These are phyloP conservation scores for Malurus cyaneus DNA, from an alignment of 2,113 vertebrate genomes.

Conservation along the genomic window DNA sequence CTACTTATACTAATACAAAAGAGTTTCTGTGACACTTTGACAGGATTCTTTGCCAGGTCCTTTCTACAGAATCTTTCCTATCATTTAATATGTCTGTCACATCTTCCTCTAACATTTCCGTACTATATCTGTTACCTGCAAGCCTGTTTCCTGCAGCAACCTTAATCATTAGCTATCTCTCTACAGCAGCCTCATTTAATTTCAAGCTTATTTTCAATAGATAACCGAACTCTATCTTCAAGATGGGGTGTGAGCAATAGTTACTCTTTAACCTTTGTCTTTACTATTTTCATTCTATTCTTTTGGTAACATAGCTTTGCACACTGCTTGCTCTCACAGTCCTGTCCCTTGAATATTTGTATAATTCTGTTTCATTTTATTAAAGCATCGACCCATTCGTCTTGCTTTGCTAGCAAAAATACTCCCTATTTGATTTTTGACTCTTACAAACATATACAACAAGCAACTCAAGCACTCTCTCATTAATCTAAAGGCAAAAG, in stretches of 20 bases:
- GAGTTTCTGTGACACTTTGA: neutral
- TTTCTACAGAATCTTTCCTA: neutral
- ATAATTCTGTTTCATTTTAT: neutral
- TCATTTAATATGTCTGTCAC: neutral
- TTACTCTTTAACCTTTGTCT: neutral
- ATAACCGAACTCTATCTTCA: neutral
- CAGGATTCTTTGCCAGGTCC: neutral
- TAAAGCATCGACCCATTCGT: neutral
- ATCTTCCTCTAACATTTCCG: neutral
- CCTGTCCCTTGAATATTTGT: neutral
- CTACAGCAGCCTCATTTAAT: neutral
- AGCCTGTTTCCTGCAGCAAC: neutral
- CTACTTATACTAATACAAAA: rapidly evolving
- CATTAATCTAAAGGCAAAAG: neutral
- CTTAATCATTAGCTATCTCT: neutral
- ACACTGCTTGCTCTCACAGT: neutral
- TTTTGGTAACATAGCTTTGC: neutral
- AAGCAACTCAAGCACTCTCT: neutral
- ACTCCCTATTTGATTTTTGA: neutral
- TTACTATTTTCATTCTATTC: neutral
- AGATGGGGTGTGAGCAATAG: neutral
- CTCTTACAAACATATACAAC: neutral
- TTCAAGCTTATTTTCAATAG: neutral
- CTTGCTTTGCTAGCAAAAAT: neutral
- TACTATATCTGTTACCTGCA: neutral